Percentiles rank a stretch among this genome's conserved stretches.
Conservation (phyloP, 37 sponge, comb jelly and placozoan species). For the Cladorhizidae sp. region DNA sequence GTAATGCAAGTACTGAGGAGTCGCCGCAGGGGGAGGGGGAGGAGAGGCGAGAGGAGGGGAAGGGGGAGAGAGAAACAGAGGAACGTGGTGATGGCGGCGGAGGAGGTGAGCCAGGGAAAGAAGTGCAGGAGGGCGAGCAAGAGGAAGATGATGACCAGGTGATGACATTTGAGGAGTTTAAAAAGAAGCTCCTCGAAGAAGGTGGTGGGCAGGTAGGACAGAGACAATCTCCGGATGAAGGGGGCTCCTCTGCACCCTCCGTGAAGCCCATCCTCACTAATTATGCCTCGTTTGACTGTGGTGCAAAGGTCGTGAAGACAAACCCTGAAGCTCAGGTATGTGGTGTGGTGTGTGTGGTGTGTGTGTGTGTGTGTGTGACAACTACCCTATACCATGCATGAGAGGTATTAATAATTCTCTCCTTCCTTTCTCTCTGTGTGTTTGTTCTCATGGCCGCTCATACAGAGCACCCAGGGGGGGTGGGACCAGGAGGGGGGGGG, state of each 20-base stretch:
- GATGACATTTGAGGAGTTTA: constrained; percentile 84
- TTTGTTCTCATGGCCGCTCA: too few relatives aligned
- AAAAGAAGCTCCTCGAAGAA: constrained; percentile 55
- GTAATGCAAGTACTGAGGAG: background rate
- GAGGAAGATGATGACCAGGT: constrained; percentile 62
- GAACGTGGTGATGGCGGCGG: constrained; percentile 11
- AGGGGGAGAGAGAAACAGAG: constrained; percentile 2
- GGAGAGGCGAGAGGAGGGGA: background rate
- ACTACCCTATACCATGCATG: too few relatives aligned
- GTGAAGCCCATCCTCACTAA: constrained; percentile 28
- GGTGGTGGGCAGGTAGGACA: background rate
- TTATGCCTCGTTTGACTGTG: constrained; percentile 92
- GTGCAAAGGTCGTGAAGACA: constrained; percentile 80
- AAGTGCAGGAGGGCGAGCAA: background rate
- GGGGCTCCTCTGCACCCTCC: background rate
- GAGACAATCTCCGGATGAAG: background rate
- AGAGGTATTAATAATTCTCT: too few relatives aligned
- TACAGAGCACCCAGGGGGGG: too few relatives aligned
- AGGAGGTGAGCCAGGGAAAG: background rate
- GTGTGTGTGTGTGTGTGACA: background rate
- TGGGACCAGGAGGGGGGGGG: too few relatives aligned
- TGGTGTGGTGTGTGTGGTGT: too few relatives aligned
- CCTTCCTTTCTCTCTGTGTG: too few relatives aligned
- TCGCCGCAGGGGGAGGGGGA: background rate
- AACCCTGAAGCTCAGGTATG: constrained; percentile 75